Conservation (phyloP, 2,888 invertebrate species). For the Adelphocoris suturalis region DNA sequence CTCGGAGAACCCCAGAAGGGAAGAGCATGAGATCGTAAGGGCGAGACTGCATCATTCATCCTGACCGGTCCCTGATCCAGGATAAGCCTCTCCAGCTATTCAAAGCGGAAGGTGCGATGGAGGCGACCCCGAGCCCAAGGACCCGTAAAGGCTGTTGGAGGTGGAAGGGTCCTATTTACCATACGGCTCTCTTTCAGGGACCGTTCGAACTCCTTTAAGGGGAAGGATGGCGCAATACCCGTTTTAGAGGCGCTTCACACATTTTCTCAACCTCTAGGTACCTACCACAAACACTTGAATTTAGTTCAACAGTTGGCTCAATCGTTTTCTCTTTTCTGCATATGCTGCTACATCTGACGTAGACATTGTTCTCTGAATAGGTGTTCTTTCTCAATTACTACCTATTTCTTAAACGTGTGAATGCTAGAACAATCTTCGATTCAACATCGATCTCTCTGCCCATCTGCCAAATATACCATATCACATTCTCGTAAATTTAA, state of each 20-base stretch:
- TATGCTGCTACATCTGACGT: no score
- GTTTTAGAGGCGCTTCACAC: conserved; percentile 20
- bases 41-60: conserved; percentile 48
- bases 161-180: conserved; percentile 38
- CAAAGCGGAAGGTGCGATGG: conserved; percentile 37
- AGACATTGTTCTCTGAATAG: no score
- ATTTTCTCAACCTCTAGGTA: conserved; percentile 5
- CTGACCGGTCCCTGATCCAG: conserved; percentile 51
- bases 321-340: no score
- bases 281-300: background rate
- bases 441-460: no score
- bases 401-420: no score
- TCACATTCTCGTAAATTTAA: no score
- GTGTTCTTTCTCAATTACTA: no score
- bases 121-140: conserved; percentile 8
- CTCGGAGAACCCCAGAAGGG: background rate
- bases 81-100: conserved; percentile 51
- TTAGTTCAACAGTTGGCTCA: no score
- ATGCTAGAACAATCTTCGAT: no score
- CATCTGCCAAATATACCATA: no score
- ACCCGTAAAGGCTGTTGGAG: conserved; percentile 46
- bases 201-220: conserved; percentile 35
- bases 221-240: background rate
- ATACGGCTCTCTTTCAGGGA: conserved; percentile 19
- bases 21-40: conserved; percentile 7